phyloP scores from a whole-genome alignment of 2,113 vertebrate species.

The Thalassarche chlororhynchos region DNA sequence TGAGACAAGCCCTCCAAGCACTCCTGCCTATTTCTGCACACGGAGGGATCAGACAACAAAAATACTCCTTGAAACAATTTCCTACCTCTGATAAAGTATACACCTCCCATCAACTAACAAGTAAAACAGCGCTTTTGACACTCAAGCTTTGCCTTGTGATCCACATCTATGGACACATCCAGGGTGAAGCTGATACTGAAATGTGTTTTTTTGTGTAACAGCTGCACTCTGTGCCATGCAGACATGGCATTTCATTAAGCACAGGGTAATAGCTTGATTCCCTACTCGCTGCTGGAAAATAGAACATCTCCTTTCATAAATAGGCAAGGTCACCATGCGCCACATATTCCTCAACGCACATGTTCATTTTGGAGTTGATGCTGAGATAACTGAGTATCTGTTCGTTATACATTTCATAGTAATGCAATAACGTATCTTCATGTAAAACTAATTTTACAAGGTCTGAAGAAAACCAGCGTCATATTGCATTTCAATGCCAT shows the following conservation, averaged over 20 bases:
- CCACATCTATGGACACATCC: neutral
- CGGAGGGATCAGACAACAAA: neutral
- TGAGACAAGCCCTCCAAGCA: neutral
- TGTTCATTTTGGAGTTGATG: neutral
- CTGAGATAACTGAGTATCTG: slow-evolving; percentile 2
- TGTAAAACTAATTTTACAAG: neutral
- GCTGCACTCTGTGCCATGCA: neutral
- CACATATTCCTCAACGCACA: neutral
- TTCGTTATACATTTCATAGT: neutral
- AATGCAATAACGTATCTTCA: neutral
- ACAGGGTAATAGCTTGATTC: slow-evolving; percentile 5
- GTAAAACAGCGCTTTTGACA: neutral
- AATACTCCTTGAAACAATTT: neutral
- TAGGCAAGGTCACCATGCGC: neutral
- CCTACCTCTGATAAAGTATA: neutral
- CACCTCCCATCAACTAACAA: neutral
- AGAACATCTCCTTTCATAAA: slow-evolving; percentile 17
- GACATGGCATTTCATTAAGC: neutral
- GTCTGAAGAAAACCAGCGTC: neutral
- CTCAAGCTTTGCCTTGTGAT: neutral
- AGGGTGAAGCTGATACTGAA: neutral
- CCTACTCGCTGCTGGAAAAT: neutral
- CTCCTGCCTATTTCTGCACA: neutral
- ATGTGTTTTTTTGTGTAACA: neutral
- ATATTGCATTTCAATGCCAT: neutral